Conservation (phyloP, 2,888 invertebrate species). For the Acanthosepion lycidas region DNA sequence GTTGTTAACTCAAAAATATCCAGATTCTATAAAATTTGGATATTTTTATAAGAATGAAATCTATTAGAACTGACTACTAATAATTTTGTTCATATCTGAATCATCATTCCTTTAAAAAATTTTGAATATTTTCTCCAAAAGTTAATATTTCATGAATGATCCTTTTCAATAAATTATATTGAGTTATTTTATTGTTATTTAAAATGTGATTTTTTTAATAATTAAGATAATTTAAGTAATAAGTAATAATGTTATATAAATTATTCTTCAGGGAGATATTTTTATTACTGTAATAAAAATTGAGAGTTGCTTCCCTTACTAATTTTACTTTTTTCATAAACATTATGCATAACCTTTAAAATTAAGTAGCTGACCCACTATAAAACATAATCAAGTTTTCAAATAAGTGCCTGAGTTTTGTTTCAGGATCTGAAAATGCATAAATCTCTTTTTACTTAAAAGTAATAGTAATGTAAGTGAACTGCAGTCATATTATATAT, state of each 20-base stretch:
- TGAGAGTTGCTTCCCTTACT: constrained; percentile 33
- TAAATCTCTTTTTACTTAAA: neutral
- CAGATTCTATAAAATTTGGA: too few species aligned
- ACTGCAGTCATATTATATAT: neutral
- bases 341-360: neutral
- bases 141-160: too few species aligned
- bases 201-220: neutral
- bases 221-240: neutral
- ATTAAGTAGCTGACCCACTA: neutral
- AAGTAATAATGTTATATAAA: neutral
- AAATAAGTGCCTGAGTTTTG: neutral
- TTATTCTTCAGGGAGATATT: too few species aligned
- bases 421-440: neutral
- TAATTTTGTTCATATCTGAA: too few species aligned
- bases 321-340: neutral
- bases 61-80: too few species aligned
- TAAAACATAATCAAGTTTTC: neutral
- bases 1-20: too few species aligned
- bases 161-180: too few species aligned
- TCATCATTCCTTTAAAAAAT: too few species aligned
- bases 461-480: neutral
- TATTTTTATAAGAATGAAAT: too few species aligned
- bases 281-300: neutral
- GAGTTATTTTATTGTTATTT: neutral
- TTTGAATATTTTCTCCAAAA: too few species aligned